These are phyloP conservation scores for Ligdia adustata DNA, from an alignment of 2,888 invertebrate genomes.

Conservation along the genomic window DNA sequence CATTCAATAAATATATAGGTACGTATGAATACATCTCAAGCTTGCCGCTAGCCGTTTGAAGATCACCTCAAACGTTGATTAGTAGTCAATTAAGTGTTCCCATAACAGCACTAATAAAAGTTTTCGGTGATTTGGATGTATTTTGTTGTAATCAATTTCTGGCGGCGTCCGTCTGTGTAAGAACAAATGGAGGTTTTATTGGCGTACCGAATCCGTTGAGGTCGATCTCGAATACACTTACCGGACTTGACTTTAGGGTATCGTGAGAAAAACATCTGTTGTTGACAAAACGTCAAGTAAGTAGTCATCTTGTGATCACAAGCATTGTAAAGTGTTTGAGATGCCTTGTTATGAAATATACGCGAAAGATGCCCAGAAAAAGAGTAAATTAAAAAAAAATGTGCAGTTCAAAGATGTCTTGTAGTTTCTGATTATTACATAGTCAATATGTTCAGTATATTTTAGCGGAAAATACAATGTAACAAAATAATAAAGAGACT, in stretches of 20 bases:
- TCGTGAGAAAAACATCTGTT: slow-evolving; percentile 21
- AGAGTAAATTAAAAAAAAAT: too few relatives aligned
- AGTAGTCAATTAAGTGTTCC: slow-evolving; percentile 79
- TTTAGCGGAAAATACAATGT: too few relatives aligned
- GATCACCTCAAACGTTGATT: slow-evolving; percentile 53
- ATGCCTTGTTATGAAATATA: too few relatives aligned
- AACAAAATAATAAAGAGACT: too few relatives aligned
- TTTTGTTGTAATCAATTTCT: slow-evolving; percentile 82
- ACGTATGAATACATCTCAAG: slow-evolving; percentile 2
- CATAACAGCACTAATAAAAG: slow-evolving; percentile 80
- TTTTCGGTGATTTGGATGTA: slow-evolving; percentile 78
- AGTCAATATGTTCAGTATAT: too few relatives aligned
- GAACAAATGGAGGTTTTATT: slow-evolving; percentile 76
- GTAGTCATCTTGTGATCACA: too few relatives aligned
- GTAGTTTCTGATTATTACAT: too few relatives aligned
- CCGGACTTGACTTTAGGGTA: slow-evolving; percentile 50
- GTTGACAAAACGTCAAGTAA: too few relatives aligned
- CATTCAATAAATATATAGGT: too few relatives aligned
- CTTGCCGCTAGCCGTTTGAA: slow-evolving; percentile 19
- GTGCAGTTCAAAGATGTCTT: too few relatives aligned
- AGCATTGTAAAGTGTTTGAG: too few relatives aligned
- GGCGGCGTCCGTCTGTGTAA: slow-evolving; percentile 78
- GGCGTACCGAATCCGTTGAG: slow-evolving; percentile 80
- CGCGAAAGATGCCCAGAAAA: too few relatives aligned
- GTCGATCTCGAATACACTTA: slow-evolving; percentile 63